phyloP scores from a whole-genome alignment of 2,797 vertebrate genomes.

The Fratercula arctica region DNA sequence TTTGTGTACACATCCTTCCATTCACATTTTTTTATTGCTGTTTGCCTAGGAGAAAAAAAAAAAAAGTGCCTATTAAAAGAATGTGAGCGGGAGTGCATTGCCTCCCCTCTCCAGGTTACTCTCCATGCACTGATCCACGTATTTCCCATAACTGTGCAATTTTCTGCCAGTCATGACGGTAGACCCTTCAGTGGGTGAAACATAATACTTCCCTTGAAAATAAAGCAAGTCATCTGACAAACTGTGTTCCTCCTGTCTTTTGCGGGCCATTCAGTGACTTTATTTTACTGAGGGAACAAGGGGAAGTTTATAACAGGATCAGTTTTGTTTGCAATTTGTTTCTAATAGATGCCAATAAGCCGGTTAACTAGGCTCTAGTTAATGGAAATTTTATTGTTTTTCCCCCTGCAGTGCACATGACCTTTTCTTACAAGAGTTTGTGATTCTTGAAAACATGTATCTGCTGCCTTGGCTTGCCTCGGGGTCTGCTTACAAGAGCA shows the following conservation, averaged over 20 bases:
- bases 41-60: slow-evolving; percentile 72
- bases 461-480: slow-evolving; percentile 76
- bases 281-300: slow-evolving; percentile 74
- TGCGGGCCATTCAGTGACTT: slow-evolving; percentile 68
- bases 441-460: slow-evolving; percentile 86
- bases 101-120: slow-evolving; percentile 51
- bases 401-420: slow-evolving; percentile 88
- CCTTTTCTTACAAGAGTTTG: slow-evolving; percentile 84
- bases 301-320: slow-evolving; percentile 90
- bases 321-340: slow-evolving; percentile 93
- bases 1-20: slow-evolving; percentile 81
- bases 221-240: slow-evolving; percentile 70
- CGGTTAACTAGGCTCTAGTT: slow-evolving; percentile 92
- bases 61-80: slow-evolving; percentile 60
- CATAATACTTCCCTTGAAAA: slow-evolving; percentile 68
- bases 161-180: slow-evolving; percentile 57
- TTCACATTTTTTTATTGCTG: slow-evolving; percentile 81
- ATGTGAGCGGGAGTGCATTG: slow-evolving; percentile 65
- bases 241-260: slow-evolving; percentile 62
- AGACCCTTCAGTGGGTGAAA: slow-evolving; percentile 64
- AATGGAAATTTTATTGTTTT: slow-evolving; percentile 99
- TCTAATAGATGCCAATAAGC: slow-evolving; percentile 94
- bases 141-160: slow-evolving; percentile 43
- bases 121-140: background rate
- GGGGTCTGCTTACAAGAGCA: slow-evolving; percentile 63